Base-by-base conservation (phyloP, 2,113 vertebrate genomes). In the Gracilinanus agilis region DNA sequence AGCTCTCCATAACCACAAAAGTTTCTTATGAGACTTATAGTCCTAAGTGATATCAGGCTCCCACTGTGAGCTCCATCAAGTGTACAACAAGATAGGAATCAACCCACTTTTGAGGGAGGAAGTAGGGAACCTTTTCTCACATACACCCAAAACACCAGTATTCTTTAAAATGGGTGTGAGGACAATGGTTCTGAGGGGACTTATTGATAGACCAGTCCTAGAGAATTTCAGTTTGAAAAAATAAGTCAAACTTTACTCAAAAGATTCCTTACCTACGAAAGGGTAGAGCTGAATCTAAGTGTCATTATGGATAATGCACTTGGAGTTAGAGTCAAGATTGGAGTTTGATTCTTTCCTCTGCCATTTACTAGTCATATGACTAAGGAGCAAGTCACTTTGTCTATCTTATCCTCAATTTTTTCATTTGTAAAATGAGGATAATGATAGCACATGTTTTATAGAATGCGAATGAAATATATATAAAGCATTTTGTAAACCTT, bases 251-350 rank as follows among this genome's bases (percentile, higher is more conserved):
- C 61, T 56, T 61, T 54, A 8, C 40, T 25, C 89, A 88, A 49
- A 90, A 88, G 75, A 49, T 44, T 93, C 34, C 3, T 92, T 89
- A 11, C 11, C 88, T 54, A 95, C 89, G 91, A 24, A 90, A 61
- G 90, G 40, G 27, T 55, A 9, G 3, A 83, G 89, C 29, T 75
- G 4, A 13, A 75, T 75, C 13, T n/a, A 19, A 4, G 0, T 75
- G 34, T n/a, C 29, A 75, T 75, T 19, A 19, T 19, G n/a, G 13
- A 4, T 67, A 67, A 67, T 34, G 29, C 11, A 11, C 61, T 49
- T 67, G 12, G 11, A 67, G 11, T 34, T 34, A 29, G 29, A 67
- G 61, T 13, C 61, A 67, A 67, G 61, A 67, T 29, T 12, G 29
- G 12, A 11, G 58, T 29, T 61, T 61, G 9, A 61, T 61, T 61